These are phyloP conservation scores for Lissocephala sabroskyi DNA, from an alignment of 2,888 invertebrate genomes.

Conservation along the genomic window DNA sequence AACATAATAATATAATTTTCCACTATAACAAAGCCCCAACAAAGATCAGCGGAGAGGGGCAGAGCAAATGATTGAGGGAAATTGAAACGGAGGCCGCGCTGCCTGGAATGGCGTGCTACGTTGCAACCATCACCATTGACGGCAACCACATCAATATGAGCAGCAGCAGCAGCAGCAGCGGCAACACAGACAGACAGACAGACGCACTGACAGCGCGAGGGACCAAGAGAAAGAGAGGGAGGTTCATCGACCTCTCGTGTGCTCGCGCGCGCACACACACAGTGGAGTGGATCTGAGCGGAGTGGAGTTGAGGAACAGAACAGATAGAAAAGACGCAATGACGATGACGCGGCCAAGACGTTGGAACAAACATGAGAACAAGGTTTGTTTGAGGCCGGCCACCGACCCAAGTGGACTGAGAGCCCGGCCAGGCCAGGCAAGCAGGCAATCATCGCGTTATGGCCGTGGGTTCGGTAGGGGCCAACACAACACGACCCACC, in stretches of 20 bases:
- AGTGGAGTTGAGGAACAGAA: background rate
- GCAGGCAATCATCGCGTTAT: background rate
- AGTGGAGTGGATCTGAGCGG: no score
- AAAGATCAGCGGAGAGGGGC: no score
- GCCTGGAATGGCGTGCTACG: constrained; percentile 8
- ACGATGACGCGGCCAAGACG: background rate
- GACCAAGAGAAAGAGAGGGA: constrained; percentile 18
- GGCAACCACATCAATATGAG: constrained; percentile 2
- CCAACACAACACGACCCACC: background rate
- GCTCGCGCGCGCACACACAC: constrained; percentile 6
- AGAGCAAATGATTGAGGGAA: constrained; percentile 57
- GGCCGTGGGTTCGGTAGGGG: no score
- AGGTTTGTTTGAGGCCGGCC: no score
- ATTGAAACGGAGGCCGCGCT: constrained; percentile 44
- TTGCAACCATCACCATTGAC: background rate
- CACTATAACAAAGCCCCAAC: constrained; percentile 52
- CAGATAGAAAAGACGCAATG: no score
- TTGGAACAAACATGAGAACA: background rate
- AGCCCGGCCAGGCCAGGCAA: no score
- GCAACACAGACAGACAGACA: constrained; percentile 13
- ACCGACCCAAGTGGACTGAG: no score
- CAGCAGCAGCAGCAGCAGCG: constrained; percentile 7
- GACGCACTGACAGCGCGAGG: constrained; percentile 9
- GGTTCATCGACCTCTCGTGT: constrained; percentile 52
- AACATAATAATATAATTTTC: constrained; percentile 64